Evolutionary conservation across 2,113 vertebrate species (phyloP).

Genomic region (Crotalus horridus): DNA sequence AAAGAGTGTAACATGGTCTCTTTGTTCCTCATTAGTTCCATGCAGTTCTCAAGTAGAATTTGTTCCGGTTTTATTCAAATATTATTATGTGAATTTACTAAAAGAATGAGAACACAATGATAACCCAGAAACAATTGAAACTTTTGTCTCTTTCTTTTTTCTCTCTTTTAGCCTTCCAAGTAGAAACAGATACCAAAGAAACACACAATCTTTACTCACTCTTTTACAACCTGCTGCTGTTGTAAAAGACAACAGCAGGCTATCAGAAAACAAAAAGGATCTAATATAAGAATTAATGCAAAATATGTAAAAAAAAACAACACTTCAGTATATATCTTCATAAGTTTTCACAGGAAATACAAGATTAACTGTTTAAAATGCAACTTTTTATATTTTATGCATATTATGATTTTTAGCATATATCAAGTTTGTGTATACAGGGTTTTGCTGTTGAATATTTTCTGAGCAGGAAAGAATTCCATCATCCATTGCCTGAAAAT

Average conservation of each 20-base stretch:
- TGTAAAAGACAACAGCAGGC: not conserved
- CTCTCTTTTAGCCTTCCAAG: not conserved
- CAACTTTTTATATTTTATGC: not conserved
- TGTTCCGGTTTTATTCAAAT: slow-evolving; percentile 55
- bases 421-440: not conserved
- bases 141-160: slow-evolving; percentile 13
- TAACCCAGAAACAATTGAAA: slow-evolving; percentile 41
- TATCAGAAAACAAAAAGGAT: not conserved
- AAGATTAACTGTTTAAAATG: not conserved
- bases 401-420: not conserved
- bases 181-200: not conserved
- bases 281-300: not conserved
- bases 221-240: not conserved
- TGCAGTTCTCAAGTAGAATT: slow-evolving; percentile 58
- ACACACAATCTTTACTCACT: slow-evolving; percentile 18
- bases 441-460: not conserved
- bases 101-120: slow-evolving; percentile 32
- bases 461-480: not conserved
- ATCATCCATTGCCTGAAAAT: not conserved
- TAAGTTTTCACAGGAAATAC: not conserved
- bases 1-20: slow-evolving; percentile 53
- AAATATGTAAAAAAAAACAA: not conserved
- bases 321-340: not conserved
- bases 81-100: slow-evolving; percentile 48
- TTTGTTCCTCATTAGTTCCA: slow-evolving; percentile 61